Conservation (phyloP, 2,797 vertebrate species). For the Huso huso region DNA sequence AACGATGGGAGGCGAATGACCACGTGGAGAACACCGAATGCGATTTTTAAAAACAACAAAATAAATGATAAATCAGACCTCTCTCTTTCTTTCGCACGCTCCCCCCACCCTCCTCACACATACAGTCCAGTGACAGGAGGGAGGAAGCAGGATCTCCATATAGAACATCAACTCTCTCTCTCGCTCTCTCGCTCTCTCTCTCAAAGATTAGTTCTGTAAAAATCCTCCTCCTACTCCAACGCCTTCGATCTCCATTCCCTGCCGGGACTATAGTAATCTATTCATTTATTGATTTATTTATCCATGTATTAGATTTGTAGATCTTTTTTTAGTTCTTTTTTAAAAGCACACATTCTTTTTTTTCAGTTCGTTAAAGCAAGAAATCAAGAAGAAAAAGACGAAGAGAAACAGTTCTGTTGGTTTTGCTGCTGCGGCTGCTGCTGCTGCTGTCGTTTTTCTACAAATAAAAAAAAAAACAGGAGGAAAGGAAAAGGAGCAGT, state of each 20-base stretch:
- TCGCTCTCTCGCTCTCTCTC: conserved; percentile 20
- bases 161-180: background rate
- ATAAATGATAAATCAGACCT: no score
- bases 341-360: background rate
- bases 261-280: no score
- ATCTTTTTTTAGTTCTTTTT: background rate
- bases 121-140: background rate
- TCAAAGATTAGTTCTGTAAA: background rate
- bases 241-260: no score
- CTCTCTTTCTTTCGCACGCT: background rate
- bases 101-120: background rate
- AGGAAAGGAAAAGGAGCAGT: background rate
- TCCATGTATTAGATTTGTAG: no score
- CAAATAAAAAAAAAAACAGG: conserved; percentile 13
- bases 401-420: background rate
- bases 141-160: background rate
- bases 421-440: background rate
- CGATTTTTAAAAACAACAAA: no score
- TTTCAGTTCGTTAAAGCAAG: background rate
- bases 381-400: background rate
- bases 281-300: no score
- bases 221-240: no score
- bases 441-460: background rate
- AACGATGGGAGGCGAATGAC: no score
- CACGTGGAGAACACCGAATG: no score